Evolutionary conservation across 35 echinoderm and acorn worm species (phyloP).

Genomic region (Apostichopus californicus): DNA sequence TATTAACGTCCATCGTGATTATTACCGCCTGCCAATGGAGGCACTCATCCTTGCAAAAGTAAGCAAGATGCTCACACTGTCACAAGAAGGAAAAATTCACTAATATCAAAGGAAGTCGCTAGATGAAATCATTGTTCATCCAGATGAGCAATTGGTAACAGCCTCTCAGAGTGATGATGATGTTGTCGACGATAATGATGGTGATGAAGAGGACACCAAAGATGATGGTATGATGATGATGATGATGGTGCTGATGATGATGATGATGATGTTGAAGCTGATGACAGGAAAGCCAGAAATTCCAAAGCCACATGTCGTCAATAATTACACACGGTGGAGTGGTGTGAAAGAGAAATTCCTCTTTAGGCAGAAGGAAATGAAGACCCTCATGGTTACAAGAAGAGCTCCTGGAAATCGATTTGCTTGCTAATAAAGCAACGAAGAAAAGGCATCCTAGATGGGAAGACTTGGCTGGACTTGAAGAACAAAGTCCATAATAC

Average conservation of each 20-base stretch:
- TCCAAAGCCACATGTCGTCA: neutral
- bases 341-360: neutral
- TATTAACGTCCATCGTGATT: neutral
- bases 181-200: neutral
- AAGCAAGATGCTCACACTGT: conserved; percentile 52
- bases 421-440: neutral
- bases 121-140: neutral
- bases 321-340: neutral
- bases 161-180: neutral
- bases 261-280: too few species aligned
- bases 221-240: neutral
- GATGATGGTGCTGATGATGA: too few species aligned
- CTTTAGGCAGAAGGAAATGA: neutral
- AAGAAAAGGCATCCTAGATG: conserved; percentile 23
- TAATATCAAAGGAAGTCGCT: conserved; percentile 4
- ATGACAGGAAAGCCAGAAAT: neutral
- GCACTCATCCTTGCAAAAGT: conserved; percentile 55
- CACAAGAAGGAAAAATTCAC: conserved; percentile 31
- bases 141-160: neutral
- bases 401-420: neutral
- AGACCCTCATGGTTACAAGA: neutral
- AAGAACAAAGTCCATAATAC: conserved; percentile 62
- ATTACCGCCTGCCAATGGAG: conserved; percentile 42
- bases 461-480: conserved; percentile 8
- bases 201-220: neutral